Conservation (phyloP, 2,113 vertebrate genomes). For the Xiphophorus couchianus region DNA sequence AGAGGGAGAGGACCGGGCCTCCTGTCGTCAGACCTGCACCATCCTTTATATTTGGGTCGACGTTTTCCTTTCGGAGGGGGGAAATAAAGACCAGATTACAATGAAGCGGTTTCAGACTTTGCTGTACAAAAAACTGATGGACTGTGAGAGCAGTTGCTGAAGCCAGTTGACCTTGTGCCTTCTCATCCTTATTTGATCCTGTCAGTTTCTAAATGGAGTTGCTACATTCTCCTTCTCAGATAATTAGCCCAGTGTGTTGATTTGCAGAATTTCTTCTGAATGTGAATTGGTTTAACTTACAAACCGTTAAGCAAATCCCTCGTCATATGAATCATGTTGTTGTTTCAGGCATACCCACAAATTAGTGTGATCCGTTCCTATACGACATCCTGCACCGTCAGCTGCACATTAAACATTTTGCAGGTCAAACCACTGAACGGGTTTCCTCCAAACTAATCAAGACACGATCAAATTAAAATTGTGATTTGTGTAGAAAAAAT, state of each 20-base stretch:
- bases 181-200: slow-evolving; percentile 39
- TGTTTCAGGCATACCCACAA: background rate
- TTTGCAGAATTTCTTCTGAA: slow-evolving; percentile 7
- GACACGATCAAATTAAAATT: background rate
- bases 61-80: slow-evolving; percentile 29
- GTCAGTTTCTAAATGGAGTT: slow-evolving; percentile 16
- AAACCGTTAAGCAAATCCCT: slow-evolving; percentile 5
- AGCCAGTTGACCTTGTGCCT: slow-evolving; percentile 67
- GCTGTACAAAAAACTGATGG: slow-evolving; percentile 15
- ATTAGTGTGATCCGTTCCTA: background rate
- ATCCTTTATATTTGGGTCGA: slow-evolving; percentile 59
- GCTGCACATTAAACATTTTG: slow-evolving; percentile 7
- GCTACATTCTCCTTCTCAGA: slow-evolving; percentile 15
- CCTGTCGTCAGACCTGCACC: slow-evolving; percentile 59
- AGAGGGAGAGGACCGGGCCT: slow-evolving; percentile 11
- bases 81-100: background rate
- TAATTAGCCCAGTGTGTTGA: slow-evolving; percentile 28
- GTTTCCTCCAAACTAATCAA: background rate
- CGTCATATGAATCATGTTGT: slow-evolving; percentile 24
- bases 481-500: no score
- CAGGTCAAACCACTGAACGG: background rate
- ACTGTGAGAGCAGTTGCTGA: slow-evolving; percentile 37
- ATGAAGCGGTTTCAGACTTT: slow-evolving; percentile 22
- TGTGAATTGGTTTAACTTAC: slow-evolving; percentile 27
- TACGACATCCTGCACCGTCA: background rate